Base-by-base conservation (phyloP, 2,888 invertebrate genomes). In the Neuroscelio doddi region DNA sequence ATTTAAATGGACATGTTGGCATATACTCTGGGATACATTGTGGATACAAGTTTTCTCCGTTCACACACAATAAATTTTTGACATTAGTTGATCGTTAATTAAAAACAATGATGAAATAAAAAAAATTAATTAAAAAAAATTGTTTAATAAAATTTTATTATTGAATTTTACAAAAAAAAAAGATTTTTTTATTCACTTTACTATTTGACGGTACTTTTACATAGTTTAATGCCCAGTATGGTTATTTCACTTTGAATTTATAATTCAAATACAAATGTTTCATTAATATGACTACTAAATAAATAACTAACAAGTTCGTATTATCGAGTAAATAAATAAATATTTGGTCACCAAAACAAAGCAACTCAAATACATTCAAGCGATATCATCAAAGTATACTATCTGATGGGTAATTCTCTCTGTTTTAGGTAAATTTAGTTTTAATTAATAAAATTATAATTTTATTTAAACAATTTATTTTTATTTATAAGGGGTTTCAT, bases 251-350 rank as follows among this genome's bases (percentile, higher is more conserved):
- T 36, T 10, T 14, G 14, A 36, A 36, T 36, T 36, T 14, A 36
- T 36, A 14, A 36, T 36, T 36, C 36, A 7, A 14, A 12, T 14
- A 36, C 4, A 14, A 36, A 14, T 36, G 36, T 14, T 36, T 36
- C 14, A 36, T 36, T 36, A 36, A 36, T 36, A 36, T 15, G 36
- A 15, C 36, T 12, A 41, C 9, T 21, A 41, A 41, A 41, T 21
- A 41, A 17, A 24, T 24, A 34, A 15, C 36, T 14, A 36, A 12
- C 36, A 36, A 36, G 36, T 36, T 3, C 36, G 30, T 79, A 81
- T 80, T 78, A 78, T 77, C 76, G 74, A 70, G 77, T 75, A 79
- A 80, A 82, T 77, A 80, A 80, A 81, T 81, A 81, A 81, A 82
- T 82, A 81, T 82, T 82, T 82, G 81, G 77, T 74, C 75, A 77